Evolutionary conservation across 1,140 invertebrate species (phyloP), one percentile per base, ranked within the genome.

Genomic region (Reticulitermes speratus): DNA sequence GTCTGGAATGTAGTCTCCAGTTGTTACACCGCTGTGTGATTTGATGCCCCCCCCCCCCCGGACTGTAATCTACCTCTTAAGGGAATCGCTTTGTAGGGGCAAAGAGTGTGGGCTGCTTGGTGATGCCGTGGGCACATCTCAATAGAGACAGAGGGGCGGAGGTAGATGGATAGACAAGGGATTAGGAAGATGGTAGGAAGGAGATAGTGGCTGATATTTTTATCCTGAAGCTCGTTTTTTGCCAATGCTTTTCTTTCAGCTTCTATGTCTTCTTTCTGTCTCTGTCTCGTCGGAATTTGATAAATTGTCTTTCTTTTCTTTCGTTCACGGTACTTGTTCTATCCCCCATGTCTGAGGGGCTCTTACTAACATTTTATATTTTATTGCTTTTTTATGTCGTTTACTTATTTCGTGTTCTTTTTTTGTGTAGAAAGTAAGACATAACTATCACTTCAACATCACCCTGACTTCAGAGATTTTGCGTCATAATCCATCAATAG

Each of bases 21-120:
- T 75, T 65, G 59, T 65, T 75, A 25, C n/a, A 30, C 65, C 3
- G 65, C 65, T 30, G 11, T 75, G 65, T 75, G 65, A 75, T 75
- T 75, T 30, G 65, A 75, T 75, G n/a, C 52, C 52, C n/a, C n/a
- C 19, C 25, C 59, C 65, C n/a, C 7, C 25, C 25, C n/a, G 16
- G 83, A 84, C 83, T 19, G 48, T 84, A 84, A 84, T 84, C 83
- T 84, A 32, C 83, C 83, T 45, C 65, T 44, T 84, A 84, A 84
- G 83, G 21, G 83, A 84, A 84, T 84, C 83, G 25, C 83, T 84
- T 52, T 30, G 65, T 30, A 75, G 65, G 25, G 25, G 3, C n/a
- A 65, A 65, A 65, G 65, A 69, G 65, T n/a, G 65, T 75, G 65
- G n/a, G 65, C 6, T 75, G 65, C 65, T 3, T 75, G 65, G 0